These are phyloP conservation scores for Ylistrum balloti DNA, from an alignment of 1,140 invertebrate genomes.

Conservation along the genomic window DNA sequence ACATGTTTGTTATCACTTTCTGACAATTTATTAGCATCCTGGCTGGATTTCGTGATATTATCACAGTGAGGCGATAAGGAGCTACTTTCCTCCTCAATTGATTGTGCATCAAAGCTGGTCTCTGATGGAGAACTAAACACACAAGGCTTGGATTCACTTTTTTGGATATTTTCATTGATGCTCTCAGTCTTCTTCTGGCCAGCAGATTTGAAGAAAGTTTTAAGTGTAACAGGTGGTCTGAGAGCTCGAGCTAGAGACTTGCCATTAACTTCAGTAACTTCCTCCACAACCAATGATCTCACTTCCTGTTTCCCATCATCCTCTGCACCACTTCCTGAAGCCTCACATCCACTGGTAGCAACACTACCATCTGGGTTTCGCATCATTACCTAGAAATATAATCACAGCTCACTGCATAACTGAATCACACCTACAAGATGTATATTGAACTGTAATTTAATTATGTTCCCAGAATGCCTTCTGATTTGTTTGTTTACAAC, in stretches of 20 bases:
- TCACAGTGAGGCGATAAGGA: background rate
- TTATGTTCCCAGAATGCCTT: no score
- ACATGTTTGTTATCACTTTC: background rate
- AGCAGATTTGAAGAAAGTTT: slow-evolving; percentile 77
- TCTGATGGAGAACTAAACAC: background rate
- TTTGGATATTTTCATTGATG: no score
- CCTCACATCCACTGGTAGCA: background rate
- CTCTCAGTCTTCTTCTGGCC: background rate
- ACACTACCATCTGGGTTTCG: background rate
- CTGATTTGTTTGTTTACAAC: no score
- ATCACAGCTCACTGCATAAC: no score
- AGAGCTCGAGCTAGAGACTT: slow-evolving; percentile 73
- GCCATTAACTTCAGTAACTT: slow-evolving; percentile 67
- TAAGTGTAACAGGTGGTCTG: slow-evolving; percentile 76
- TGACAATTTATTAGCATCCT: background rate
- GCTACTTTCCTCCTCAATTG: background rate
- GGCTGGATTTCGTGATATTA: background rate
- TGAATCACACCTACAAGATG: no score
- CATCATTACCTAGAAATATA: background rate
- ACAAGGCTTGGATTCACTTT: background rate
- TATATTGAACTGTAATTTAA: no score
- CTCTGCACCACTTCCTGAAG: background rate
- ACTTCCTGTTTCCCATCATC: background rate
- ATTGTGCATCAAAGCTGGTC: background rate
- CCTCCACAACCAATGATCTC: slow-evolving; percentile 61